These are phyloP conservation scores for Vanessa tameamea DNA, from an alignment of 1,140 invertebrate genomes.

Conservation along the genomic window DNA sequence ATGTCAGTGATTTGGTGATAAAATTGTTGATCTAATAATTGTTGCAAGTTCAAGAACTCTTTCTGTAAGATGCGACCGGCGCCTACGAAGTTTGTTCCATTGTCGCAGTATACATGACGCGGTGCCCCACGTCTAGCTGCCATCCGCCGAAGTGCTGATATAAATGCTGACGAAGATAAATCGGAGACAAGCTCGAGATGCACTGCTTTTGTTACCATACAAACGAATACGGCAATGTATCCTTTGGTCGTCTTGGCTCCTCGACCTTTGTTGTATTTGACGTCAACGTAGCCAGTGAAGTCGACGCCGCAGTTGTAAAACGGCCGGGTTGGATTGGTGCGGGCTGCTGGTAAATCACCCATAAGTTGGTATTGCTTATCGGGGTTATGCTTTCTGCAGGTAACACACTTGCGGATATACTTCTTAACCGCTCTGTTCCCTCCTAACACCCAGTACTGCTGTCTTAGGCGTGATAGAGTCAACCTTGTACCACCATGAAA, in stretches of 20 bases:
- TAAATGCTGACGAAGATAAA: conserved; percentile 24
- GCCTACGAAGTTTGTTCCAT: not conserved
- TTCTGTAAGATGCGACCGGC: not conserved
- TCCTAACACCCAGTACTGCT: conserved; percentile 53
- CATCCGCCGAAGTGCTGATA: conserved; percentile 24
- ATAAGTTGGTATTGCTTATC: conserved; percentile 45
- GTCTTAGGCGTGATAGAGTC: conserved; percentile 36
- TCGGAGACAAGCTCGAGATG: conserved; percentile 37
- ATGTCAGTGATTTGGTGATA: not conserved
- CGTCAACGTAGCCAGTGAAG: conserved; percentile 63
- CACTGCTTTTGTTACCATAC: conserved; percentile 46
- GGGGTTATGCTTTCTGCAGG: conserved; percentile 34
- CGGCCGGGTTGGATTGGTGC: conserved; percentile 44
- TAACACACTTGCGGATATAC: conserved; percentile 34
- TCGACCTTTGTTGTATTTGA: conserved; percentile 49
- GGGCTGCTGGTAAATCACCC: conserved; percentile 55
- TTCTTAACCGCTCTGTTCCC: conserved; percentile 39
- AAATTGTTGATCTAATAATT: not conserved
- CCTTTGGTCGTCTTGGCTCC: conserved; percentile 49
- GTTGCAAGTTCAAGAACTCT: not conserved
- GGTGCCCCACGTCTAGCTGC: conserved; percentile 20
- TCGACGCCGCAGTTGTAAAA: conserved; percentile 66
- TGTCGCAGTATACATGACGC: conserved; percentile 24
- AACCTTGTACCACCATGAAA: conserved; percentile 40
- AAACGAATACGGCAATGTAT: conserved; percentile 70